Evolutionary conservation across 1,140 invertebrate genomes (phyloP).

Genomic region (Heliconius hermathena): DNA sequence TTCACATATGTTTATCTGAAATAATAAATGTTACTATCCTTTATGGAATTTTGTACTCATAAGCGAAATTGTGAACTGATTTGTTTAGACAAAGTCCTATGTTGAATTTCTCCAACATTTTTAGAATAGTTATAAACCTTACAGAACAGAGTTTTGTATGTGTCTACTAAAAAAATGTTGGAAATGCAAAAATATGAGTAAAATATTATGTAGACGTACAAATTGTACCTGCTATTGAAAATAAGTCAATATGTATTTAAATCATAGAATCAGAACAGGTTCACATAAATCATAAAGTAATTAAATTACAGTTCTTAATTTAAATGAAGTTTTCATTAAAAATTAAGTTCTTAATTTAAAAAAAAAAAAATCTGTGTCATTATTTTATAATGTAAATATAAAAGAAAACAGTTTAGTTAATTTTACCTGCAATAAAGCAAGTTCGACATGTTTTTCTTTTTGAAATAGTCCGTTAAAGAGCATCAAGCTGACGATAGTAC

Average conservation of each 20-base stretch:
- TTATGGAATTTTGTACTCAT: no score
- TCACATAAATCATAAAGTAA: no score
- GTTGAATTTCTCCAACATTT: not conserved
- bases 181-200: not conserved
- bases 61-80: no score
- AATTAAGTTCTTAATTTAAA: no score
- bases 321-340: no score
- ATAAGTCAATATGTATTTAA: not conserved
- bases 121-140: not conserved
- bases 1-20: slow-evolving; percentile 83
- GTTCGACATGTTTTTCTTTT: slow-evolving; percentile 83
- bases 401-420: not conserved
- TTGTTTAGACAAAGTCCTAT: no score
- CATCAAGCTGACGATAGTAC: slow-evolving; percentile 88
- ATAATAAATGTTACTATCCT: slow-evolving; percentile 1
- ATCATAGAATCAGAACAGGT: no score
- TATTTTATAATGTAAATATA: not conserved
- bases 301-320: no score
- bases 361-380: no score
- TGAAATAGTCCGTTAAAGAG: slow-evolving; percentile 88
- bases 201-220: not conserved
- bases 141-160: no score
- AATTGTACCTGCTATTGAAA: not conserved
- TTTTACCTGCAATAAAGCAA: slow-evolving; percentile 83
- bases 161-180: no score